Evolutionary conservation across 2,113 vertebrate genomes (phyloP).

Genomic region (Myotis lucifugus): DNA sequence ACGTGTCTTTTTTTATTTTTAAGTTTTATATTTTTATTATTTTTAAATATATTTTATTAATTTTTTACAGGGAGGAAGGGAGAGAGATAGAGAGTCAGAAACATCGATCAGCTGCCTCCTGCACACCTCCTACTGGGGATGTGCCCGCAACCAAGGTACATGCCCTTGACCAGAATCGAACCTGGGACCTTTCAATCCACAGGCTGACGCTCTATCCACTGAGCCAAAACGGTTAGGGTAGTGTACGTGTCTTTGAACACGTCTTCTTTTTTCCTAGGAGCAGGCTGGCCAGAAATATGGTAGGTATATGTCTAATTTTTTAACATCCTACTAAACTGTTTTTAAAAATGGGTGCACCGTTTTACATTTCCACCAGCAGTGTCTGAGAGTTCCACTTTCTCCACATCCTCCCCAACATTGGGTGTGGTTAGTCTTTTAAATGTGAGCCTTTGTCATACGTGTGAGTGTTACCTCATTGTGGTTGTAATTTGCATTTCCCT

Average conservation of each 20-base stretch:
- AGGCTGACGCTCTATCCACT: no score
- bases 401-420: neutral
- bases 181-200: no score
- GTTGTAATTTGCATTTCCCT: neutral
- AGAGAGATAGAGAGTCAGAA: no score
- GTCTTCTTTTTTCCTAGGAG: neutral
- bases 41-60: no score
- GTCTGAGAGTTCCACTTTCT: neutral
- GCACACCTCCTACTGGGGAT: no score
- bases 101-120: no score
- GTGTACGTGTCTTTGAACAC: neutral
- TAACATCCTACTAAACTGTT: neutral
- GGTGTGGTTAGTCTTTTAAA: neutral
- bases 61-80: no score
- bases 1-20: neutral
- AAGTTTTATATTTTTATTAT: no score
- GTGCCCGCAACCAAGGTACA: no score
- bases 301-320: neutral
- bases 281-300: no score
- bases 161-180: no score
- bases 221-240: no score
- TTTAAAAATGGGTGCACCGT: neutral
- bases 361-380: neutral
- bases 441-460: neutral
- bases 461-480: neutral